phyloP scores from a whole-genome alignment of 2,797 vertebrate species.

The Melanotaenia nigrans region DNA sequence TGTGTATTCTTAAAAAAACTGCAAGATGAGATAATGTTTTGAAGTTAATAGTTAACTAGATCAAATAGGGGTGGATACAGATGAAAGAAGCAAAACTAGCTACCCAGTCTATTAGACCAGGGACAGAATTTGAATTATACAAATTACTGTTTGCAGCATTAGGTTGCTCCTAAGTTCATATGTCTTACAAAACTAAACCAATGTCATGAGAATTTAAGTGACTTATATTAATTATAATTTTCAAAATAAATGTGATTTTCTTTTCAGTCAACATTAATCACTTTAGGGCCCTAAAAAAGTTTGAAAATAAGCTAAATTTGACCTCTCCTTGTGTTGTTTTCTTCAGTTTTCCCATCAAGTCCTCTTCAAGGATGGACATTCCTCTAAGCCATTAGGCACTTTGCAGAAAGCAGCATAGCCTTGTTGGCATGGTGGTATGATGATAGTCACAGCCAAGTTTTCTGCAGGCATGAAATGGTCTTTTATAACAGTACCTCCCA shows the following conservation, averaged over 20 bases:
- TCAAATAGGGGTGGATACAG: neutral
- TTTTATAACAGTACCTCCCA: conserved; percentile 42
- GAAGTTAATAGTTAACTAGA: neutral
- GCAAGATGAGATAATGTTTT: neutral
- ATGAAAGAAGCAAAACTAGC: neutral
- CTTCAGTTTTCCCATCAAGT: conserved; percentile 12
- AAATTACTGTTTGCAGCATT: neutral
- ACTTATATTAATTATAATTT: neutral
- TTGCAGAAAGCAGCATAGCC: conserved; percentile 56
- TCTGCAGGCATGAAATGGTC: conserved; percentile 57
- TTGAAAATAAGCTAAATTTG: neutral
- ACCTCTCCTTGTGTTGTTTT: conserved; percentile 26
- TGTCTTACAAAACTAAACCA: neutral
- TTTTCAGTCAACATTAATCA: neutral
- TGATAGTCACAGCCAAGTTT: conserved; percentile 51
- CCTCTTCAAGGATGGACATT: conserved; percentile 44
- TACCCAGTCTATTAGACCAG: neutral
- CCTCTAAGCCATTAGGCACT: conserved; percentile 41
- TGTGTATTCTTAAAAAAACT: neutral
- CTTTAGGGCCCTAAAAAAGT: neutral
- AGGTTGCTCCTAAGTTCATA: neutral
- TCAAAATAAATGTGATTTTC: neutral
- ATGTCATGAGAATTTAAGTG: neutral
- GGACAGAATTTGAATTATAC: neutral
- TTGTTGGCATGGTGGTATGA: conserved; percentile 54